A percentile compares a stretch with the other conserved stretches of the same genome.
phyloP scores from a whole-genome alignment of 2,797 vertebrate genomes.

The Prionace glauca region DNA sequence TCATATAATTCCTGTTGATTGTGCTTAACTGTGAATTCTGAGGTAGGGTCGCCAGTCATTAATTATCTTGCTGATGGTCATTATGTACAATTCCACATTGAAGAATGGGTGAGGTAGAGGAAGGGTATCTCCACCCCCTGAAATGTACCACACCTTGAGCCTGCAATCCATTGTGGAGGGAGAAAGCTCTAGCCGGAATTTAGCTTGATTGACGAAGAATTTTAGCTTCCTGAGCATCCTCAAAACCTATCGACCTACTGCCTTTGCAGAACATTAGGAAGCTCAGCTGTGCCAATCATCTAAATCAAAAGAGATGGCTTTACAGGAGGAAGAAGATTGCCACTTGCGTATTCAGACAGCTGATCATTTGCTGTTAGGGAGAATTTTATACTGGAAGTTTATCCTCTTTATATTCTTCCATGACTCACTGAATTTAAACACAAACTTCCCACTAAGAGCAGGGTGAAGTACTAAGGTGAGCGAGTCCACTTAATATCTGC shows the following conservation, averaged over 20 bases:
- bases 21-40: background rate
- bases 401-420: background rate
- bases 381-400: background rate
- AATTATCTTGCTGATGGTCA: background rate
- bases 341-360: background rate
- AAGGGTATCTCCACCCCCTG: background rate
- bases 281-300: background rate
- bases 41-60: background rate
- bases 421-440: background rate
- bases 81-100: background rate
- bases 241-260: background rate
- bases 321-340: background rate
- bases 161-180: background rate
- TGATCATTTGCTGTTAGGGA: background rate
- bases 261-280: background rate
- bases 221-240: background rate
- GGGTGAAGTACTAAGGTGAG: background rate
- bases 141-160: background rate
- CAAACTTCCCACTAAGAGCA: background rate
- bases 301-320: background rate
- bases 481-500: background rate
- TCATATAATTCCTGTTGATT: background rate
- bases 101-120: background rate
- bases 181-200: background rate
- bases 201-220: conserved; percentile 5